Conservation (phyloP, 2,797 vertebrate species). For the Carduelis carduelis region DNA sequence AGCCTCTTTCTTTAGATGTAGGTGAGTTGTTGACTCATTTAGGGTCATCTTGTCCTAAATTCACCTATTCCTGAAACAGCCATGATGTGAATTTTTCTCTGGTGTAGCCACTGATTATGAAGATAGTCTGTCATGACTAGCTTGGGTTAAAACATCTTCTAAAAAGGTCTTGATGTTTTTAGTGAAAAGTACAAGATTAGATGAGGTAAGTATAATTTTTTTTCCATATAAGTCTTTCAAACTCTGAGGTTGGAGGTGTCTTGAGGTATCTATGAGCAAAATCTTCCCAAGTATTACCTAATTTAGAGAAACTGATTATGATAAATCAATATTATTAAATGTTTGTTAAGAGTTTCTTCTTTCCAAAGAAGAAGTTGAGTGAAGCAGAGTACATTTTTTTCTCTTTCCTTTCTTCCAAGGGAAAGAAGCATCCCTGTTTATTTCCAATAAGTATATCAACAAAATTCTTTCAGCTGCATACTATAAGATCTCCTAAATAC, state of each 20-base stretch:
- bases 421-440: background rate
- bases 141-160: background rate
- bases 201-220: background rate
- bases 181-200: background rate
- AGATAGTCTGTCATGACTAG: background rate
- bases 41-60: background rate
- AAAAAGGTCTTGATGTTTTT: background rate
- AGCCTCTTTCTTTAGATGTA: background rate
- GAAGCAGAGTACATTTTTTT: background rate
- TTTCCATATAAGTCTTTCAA: background rate
- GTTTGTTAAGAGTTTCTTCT: background rate
- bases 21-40: background rate
- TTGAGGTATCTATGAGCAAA: background rate
- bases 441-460: background rate
- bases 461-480: background rate
- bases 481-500: background rate
- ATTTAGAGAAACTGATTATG: background rate
- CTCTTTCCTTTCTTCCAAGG: background rate
- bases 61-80: background rate
- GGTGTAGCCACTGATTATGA: background rate
- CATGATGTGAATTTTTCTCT: background rate
- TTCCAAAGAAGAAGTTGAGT: background rate
- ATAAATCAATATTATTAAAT: background rate
- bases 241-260: background rate
- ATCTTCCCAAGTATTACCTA: background rate